Conservation (phyloP, 2,888 invertebrate species). For the Trachelus tabidus region DNA sequence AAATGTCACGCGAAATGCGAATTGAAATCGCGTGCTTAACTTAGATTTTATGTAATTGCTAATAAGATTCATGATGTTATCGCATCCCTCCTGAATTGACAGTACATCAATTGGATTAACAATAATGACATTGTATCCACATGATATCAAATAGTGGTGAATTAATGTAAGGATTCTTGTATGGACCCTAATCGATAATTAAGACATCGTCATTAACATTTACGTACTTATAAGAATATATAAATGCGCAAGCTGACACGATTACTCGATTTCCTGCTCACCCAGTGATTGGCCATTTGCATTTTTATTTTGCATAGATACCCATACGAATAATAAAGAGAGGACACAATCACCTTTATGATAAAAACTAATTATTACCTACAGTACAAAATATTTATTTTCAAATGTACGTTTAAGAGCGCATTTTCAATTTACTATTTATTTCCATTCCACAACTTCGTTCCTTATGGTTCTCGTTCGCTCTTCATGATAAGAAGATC, state of each 20-base stretch:
- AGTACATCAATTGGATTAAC: background rate
- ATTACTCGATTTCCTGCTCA: background rate
- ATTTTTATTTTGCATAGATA: background rate
- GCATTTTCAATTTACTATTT: no score
- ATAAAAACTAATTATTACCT: no score
- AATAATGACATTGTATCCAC: background rate
- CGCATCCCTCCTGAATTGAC: background rate
- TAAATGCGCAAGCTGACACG: background rate
- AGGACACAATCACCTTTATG: background rate
- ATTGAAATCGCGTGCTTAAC: background rate
- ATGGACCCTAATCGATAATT: background rate
- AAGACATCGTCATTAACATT: background rate
- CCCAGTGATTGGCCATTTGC: background rate
- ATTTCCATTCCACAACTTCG: no score
- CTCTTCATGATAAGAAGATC: no score
- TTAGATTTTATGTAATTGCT: background rate
- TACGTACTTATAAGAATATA: slow-evolving; percentile 12
- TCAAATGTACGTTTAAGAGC: no score
- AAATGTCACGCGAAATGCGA: background rate
- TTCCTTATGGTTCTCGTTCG: no score
- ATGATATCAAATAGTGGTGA: background rate
- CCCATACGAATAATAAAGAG: background rate
- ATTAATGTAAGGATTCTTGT: background rate
- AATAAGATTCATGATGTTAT: background rate
- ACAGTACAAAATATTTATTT: no score